Evolutionary conservation across 2,797 vertebrate genomes (phyloP).

Genomic region (Cercopithecus petaurista): DNA sequence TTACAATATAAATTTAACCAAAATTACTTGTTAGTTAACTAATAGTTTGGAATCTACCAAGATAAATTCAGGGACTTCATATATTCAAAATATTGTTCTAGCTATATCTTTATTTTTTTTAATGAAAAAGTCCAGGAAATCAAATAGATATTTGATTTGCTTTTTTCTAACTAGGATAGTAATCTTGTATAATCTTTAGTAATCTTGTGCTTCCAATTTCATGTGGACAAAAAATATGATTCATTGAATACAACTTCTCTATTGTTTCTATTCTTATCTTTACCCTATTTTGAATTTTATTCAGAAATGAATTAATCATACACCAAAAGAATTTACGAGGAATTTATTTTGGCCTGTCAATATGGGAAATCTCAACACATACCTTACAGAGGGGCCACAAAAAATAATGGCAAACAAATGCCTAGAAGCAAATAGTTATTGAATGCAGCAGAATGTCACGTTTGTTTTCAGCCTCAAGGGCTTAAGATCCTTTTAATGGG

Average conservation of each 20-base stretch:
- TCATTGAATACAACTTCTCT: conserved; percentile 27
- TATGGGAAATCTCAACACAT: conserved; percentile 56
- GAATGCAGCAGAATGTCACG: conserved; percentile 44
- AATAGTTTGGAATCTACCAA: neutral
- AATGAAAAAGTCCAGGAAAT: neutral
- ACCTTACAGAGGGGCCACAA: conserved; percentile 43
- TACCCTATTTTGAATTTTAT: conserved; percentile 40
- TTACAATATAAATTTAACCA: neutral
- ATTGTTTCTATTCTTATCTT: neutral
- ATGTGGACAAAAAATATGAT: neutral
- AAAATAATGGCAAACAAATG: conserved; percentile 75
- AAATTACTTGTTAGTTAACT: conserved; percentile 6
- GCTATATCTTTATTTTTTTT: neutral
- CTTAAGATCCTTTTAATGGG: conserved; percentile 52
- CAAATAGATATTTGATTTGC: neutral
- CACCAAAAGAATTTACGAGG: conserved; percentile 38
- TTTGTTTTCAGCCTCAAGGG: conserved; percentile 64
- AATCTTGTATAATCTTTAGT: neutral
- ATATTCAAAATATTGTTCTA: neutral
- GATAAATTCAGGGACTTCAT: neutral
- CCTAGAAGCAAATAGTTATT: conserved; percentile 65
- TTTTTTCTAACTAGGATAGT: neutral
- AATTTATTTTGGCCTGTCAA: conserved; percentile 57
- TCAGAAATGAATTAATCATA: conserved; percentile 54
- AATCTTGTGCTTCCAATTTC: conserved; percentile 40